Percentiles rank a stretch among this genome's conserved stretches.
phyloP scores from a whole-genome alignment of 2,888 invertebrate species.

The Mamestra brassicae region DNA sequence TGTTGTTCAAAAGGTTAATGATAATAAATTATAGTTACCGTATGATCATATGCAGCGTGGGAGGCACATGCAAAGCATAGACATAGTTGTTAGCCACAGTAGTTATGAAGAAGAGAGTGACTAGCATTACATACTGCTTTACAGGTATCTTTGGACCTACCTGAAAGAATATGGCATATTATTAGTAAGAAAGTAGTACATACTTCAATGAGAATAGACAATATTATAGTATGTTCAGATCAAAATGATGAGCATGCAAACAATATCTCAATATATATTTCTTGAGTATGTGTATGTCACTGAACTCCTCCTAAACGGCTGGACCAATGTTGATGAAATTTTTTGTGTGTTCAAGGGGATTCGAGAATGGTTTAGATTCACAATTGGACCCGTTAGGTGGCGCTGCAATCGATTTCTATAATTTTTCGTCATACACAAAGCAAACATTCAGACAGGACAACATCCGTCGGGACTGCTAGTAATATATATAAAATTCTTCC shows the following conservation, averaged over 20 bases:
- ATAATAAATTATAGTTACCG: conserved; percentile 74
- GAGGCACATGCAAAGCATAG: conserved; percentile 87
- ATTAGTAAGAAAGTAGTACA: neutral
- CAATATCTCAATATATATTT: too few relatives aligned
- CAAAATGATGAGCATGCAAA: neutral
- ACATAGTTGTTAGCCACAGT: conserved; percentile 89
- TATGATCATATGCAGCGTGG: conserved; percentile 89
- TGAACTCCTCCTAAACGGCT: too few relatives aligned
- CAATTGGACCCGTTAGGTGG: too few relatives aligned
- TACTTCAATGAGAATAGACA: neutral
- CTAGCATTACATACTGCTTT: conserved; percentile 82
- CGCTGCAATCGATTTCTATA: too few relatives aligned
- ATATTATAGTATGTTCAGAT: neutral
- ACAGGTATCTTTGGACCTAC: conserved; percentile 84
- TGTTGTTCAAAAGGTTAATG: neutral
- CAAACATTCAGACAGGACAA: too few relatives aligned
- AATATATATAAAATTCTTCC: too few relatives aligned
- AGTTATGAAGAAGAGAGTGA: conserved; percentile 85
- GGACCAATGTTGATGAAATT: too few relatives aligned
- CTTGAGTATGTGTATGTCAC: too few relatives aligned
- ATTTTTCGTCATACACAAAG: too few relatives aligned
- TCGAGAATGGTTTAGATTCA: too few relatives aligned
- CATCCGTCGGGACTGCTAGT: too few relatives aligned
- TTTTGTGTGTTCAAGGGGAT: too few relatives aligned
- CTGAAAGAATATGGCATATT: conserved; percentile 75